phyloP scores from a whole-genome alignment of 2,797 vertebrate species.

The Myripristis murdjan region DNA sequence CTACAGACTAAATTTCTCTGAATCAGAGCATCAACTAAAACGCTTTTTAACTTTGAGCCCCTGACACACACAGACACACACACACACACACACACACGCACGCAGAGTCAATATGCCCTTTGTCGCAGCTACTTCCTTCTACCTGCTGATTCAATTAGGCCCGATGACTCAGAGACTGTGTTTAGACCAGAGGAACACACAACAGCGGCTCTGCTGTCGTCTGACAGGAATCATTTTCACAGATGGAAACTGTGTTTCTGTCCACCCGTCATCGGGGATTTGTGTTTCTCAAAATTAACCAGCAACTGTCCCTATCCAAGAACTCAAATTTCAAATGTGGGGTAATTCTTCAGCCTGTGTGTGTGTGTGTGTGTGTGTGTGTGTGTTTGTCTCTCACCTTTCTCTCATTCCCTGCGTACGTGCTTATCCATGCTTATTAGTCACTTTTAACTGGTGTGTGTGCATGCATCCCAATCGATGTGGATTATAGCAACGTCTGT shows the following conservation, averaged over 20 bases:
- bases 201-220: conserved; percentile 36
- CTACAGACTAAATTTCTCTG: conserved; percentile 34
- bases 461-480: no score
- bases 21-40: conserved; percentile 39
- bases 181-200: conserved; percentile 58
- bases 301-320: background rate
- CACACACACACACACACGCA: no score
- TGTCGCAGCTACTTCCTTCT: conserved; percentile 59
- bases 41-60: conserved; percentile 49
- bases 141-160: conserved; percentile 70
- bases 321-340: background rate
- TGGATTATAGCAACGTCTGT: no score
- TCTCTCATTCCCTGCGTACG: background rate
- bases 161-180: conserved; percentile 58
- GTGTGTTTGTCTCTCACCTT: background rate
- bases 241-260: conserved; percentile 17
- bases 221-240: conserved; percentile 33
- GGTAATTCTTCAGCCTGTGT: background rate
- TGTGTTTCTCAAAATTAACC: background rate
- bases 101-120: conserved; percentile 47
- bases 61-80: no score
- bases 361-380: background rate
- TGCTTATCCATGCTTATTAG: background rate
- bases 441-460: background rate
- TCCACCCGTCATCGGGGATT: conserved; percentile 7